phyloP scores from a whole-genome alignment of 2,797 vertebrate species.

The Schizopygopsis malacanthus region DNA sequence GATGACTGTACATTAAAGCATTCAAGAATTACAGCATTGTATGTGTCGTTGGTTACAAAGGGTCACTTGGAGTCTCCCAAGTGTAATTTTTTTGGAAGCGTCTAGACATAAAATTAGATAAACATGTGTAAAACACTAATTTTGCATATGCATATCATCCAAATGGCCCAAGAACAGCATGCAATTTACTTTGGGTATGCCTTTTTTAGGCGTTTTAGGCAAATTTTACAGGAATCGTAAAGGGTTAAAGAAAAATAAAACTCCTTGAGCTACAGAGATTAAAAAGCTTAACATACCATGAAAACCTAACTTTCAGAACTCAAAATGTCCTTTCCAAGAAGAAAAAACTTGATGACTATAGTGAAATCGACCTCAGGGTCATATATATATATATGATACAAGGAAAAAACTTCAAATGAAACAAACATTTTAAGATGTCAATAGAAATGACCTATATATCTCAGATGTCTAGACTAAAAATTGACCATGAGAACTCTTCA shows the following conservation, averaged over 20 bases:
- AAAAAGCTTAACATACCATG: neutral
- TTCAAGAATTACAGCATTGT: no score
- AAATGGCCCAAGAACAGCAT: no score
- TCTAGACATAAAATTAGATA: no score
- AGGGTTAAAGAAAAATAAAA: neutral
- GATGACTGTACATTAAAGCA: no score
- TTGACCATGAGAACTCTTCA: neutral
- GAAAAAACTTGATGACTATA: neutral
- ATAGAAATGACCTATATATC: neutral
- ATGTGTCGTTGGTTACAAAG: no score
- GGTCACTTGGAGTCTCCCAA: no score
- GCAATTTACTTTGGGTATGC: no score
- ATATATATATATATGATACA: neutral
- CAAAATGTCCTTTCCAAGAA: neutral
- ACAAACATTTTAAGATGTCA: neutral
- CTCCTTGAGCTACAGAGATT: neutral
- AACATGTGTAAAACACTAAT: no score
- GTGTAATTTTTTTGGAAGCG: no score
- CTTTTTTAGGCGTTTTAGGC: no score
- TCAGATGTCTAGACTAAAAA: slow-evolving; percentile 14
- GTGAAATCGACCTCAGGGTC: neutral
- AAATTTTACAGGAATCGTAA: no score
- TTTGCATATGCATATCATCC: no score
- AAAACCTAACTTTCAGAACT: neutral
- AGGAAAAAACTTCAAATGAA: neutral